Conservation (phyloP, 2,888 invertebrate species). For the Anthophora plumipes region DNA sequence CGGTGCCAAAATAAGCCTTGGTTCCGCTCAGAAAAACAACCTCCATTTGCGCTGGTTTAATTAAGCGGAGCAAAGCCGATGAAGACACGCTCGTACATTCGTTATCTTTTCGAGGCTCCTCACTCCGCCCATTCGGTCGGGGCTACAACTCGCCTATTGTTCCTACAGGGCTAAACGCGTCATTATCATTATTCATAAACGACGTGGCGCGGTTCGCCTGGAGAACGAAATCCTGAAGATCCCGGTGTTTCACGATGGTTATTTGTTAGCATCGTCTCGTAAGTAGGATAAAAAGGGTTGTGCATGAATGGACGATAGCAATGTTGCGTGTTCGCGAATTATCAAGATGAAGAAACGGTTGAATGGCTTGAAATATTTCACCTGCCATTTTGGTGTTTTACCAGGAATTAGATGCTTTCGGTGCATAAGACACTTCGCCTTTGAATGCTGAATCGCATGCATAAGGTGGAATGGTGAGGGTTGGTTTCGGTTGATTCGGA, state of each 20-base stretch:
- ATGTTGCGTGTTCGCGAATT: conserved; percentile 27
- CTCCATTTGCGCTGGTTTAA: conserved; percentile 44
- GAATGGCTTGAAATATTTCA: conserved; percentile 2
- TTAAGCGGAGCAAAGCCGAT: conserved; percentile 55
- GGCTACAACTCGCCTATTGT: conserved; percentile 80
- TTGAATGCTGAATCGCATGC: background rate
- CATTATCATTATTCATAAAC: conserved; percentile 81
- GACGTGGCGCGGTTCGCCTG: conserved; percentile 59
- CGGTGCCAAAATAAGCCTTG: conserved; percentile 3
- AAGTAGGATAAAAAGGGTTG: background rate
- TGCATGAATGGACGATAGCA: background rate
- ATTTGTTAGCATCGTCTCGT: too few species aligned
- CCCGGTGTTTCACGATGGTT: background rate
- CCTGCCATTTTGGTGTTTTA: background rate
- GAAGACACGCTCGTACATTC: conserved; percentile 68
- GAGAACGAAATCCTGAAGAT: conserved; percentile 45
- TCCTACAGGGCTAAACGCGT: conserved; percentile 76
- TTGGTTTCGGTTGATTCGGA: too few species aligned
- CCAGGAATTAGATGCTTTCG: background rate
- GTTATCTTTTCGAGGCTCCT: conserved; percentile 74
- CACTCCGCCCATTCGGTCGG: conserved; percentile 69
- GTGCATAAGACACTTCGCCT: background rate
- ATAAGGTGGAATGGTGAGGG: too few species aligned
- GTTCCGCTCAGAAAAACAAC: conserved; percentile 29
- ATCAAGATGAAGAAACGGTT: background rate